Evolutionary conservation across 30 jellyfish, hydroid and myxozoan species (phyloP).

Genomic region (Pseudorhiza aurosa): DNA sequence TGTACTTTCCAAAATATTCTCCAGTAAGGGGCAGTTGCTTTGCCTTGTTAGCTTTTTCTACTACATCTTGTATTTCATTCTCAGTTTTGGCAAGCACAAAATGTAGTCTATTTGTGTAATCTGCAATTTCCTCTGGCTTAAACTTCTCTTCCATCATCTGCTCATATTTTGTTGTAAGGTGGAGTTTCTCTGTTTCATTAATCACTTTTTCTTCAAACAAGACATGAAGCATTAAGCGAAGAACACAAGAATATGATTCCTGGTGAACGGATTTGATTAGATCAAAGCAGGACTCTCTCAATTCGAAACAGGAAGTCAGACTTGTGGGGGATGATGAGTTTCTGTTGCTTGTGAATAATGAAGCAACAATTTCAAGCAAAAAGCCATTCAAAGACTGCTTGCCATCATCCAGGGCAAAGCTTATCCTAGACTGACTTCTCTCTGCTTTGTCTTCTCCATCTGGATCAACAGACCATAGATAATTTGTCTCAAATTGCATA

Average conservation of each 20-base stretch:
- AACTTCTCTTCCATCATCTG: slow-evolving; percentile 37
- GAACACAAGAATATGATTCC: slow-evolving; percentile 39
- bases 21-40: neutral
- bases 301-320: slow-evolving; percentile 5
- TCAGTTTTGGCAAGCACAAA: slow-evolving; percentile 28
- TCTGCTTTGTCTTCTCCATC: neutral
- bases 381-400: neutral
- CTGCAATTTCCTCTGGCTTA: neutral
- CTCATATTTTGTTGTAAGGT: slow-evolving; percentile 41
- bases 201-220: slow-evolving; percentile 25
- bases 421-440: slow-evolving; percentile 37
- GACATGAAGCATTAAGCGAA: slow-evolving; percentile 32
- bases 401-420: slow-evolving; percentile 13
- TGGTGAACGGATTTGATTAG: slow-evolving; percentile 12
- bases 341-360: slow-evolving; percentile 39
- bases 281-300: slow-evolving; percentile 37
- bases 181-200: slow-evolving; percentile 43
- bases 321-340: slow-evolving; percentile 41
- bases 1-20: slow-evolving; percentile 28
- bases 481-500: slow-evolving; percentile 14
- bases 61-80: slow-evolving; percentile 12
- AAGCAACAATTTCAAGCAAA: slow-evolving; percentile 14
- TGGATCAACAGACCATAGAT: slow-evolving; percentile 1
- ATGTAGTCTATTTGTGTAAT: slow-evolving; percentile 31
- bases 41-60: neutral